phyloP scores from a whole-genome alignment of 2,888 invertebrate species.

The Apamea anceps region DNA sequence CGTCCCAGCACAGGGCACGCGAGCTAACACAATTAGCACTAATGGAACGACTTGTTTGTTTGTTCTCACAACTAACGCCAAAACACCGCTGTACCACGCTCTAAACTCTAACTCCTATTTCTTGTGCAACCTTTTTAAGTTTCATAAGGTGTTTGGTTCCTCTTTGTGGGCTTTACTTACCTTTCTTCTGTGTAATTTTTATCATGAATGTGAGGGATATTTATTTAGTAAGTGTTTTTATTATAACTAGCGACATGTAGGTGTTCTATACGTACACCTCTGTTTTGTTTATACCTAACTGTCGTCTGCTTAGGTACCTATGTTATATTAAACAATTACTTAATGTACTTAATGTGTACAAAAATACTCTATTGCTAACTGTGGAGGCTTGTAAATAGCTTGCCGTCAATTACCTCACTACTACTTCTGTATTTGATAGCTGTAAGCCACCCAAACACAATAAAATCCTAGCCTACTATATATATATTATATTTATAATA shows the following conservation, averaged over 20 bases:
- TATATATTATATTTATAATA: no score
- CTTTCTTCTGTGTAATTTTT: constrained; percentile 8
- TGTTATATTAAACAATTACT: background rate
- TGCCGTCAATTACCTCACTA: no score
- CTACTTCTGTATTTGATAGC: no score
- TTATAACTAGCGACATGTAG: background rate
- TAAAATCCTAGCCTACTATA: no score
- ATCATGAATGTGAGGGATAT: background rate
- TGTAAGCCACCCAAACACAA: no score
- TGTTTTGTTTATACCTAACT: background rate
- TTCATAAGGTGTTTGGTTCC: constrained; percentile 40
- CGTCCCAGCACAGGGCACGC: constrained; percentile 48
- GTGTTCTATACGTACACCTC: background rate
- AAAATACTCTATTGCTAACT: no score
- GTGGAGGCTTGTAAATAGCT: no score
- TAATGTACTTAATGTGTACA: no score
- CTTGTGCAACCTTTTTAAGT: constrained; percentile 60
- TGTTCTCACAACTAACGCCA: constrained; percentile 71
- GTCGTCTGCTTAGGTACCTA: background rate
- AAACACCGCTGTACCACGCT: constrained; percentile 58
- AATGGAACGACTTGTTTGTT: constrained; percentile 80
- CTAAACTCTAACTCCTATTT: constrained; percentile 54
- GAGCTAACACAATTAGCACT: constrained; percentile 77
- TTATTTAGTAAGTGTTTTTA: background rate
- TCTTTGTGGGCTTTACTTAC: constrained; percentile 18